These are phyloP conservation scores for honey bee (Apis mellifera) DNA, from an alignment of 1,140 invertebrate genomes.

Conservation along the genomic window DNA sequence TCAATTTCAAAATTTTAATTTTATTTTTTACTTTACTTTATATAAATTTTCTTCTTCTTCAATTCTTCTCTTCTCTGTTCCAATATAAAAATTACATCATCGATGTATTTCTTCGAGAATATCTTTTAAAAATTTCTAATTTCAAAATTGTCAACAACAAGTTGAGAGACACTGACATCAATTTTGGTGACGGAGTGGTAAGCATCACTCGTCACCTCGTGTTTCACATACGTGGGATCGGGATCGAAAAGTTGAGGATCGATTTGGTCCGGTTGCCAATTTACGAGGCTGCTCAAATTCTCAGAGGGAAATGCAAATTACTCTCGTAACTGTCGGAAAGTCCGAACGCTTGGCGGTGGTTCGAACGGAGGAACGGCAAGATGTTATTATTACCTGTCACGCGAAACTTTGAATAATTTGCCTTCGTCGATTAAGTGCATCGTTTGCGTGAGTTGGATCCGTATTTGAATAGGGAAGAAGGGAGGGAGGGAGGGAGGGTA, in stretches of 20 bases:
- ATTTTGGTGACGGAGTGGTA: no score
- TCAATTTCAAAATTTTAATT: no score
- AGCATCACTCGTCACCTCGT: neutral
- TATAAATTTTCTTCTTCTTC: no score
- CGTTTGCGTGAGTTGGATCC: neutral
- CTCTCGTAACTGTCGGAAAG: neutral
- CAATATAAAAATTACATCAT: no score
- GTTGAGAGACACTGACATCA: no score
- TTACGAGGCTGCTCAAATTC: neutral
- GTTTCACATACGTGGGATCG: neutral
- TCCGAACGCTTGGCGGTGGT: neutral
- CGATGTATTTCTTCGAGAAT: no score
- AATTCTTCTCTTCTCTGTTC: no score
- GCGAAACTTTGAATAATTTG: constrained; percentile 28
- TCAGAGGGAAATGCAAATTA: constrained; percentile 21
- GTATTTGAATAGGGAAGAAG: neutral
- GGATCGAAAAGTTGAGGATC: neutral
- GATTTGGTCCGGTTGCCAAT: constrained; percentile 5
- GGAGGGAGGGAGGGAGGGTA: neutral
- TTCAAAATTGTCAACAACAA: no score
- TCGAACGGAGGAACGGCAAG: neutral
- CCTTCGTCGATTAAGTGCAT: neutral
- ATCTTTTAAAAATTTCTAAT: no score
- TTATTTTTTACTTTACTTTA: no score
- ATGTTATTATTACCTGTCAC: constrained; percentile 25